Base-by-base conservation (phyloP, 1,140 invertebrate species). In the Cyrtorhinus lividipennis region DNA sequence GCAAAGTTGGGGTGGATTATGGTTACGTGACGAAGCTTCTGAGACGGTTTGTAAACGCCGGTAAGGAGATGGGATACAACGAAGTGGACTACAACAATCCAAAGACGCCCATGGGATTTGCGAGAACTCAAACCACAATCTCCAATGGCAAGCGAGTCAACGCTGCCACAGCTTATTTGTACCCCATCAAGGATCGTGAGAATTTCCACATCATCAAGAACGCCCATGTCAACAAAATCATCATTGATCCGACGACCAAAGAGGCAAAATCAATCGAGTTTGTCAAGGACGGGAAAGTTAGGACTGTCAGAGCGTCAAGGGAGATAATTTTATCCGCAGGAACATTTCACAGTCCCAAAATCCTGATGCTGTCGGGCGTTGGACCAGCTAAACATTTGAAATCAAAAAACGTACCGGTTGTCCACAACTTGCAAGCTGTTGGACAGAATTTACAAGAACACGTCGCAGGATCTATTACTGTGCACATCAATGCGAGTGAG, bases 381-480 rank as follows among this genome's bases (percentile, higher is more conserved):
- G 65, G 66, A 0, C 65, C 59, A 23, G 59, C 22, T 22, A 57
- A 65, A 0, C 62, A 64, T 59, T 45, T 66, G 25, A 56, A 65
- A 15, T 10, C 59, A 20, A 24, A 65, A 26, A 57, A 56, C 20
- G 83, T 90, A 24, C 66, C 65, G 1, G 74, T 75, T 3, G 72
- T 76, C 0, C 62, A 75, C 20, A 71, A 74, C 12, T 77, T 86
- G 59, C 78, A 2, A 78, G 83, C 84, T 69, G 88, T 91, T 0
- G 88, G 88, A 10, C 79, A 88, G 65, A 90, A 92, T 69, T 75
- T 92, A 23, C 89, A 92, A 71, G 87, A 91, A 66, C 87, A 91
- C 70, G 85, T 91, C 0, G 13, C 24, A 1, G n/a, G n/a, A 2
- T 62, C 53, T n/a, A 8, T 10, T 8, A 81, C 80, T 0, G 87